Percentiles rank a stretch among this genome's conserved stretches.
Conservation (phyloP, 2,113 vertebrate species). For the Psephotus haematonotus region DNA sequence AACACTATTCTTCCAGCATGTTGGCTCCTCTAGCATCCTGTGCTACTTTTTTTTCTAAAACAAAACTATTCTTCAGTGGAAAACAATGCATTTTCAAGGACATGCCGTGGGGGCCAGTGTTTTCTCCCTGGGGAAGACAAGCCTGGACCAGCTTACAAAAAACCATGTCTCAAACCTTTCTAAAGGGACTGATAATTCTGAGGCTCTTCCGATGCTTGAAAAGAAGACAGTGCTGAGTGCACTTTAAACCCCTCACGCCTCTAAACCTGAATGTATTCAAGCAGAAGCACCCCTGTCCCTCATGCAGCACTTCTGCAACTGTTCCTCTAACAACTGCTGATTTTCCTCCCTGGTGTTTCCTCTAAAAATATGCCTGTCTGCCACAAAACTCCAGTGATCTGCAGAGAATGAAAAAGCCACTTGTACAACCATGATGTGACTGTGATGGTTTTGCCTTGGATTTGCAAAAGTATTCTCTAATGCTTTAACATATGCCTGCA, state of each 20-base stretch:
- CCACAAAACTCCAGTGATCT: background rate
- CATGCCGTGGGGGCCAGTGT: background rate
- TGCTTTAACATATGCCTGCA: background rate
- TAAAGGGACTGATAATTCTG: background rate
- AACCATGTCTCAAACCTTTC: background rate
- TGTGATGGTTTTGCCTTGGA: background rate
- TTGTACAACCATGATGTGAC: background rate
- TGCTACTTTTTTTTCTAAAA: background rate
- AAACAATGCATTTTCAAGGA: background rate
- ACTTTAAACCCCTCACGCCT: background rate
- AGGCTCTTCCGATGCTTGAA: background rate
- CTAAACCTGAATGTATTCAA: background rate
- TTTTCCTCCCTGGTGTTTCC: background rate
- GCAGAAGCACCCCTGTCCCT: background rate
- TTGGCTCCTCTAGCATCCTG: background rate
- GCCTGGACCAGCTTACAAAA: background rate
- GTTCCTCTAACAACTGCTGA: background rate
- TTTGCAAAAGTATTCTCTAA: background rate
- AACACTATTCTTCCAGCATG: background rate
- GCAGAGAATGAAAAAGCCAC: background rate
- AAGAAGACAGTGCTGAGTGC: background rate
- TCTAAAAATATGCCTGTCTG: background rate
- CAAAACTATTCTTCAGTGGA: accelerated
- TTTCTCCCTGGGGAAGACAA: background rate
- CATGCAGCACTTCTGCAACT: background rate